Evolutionary conservation across 2,113 vertebrate species (phyloP).

Genomic region (Psettodes erumei): DNA sequence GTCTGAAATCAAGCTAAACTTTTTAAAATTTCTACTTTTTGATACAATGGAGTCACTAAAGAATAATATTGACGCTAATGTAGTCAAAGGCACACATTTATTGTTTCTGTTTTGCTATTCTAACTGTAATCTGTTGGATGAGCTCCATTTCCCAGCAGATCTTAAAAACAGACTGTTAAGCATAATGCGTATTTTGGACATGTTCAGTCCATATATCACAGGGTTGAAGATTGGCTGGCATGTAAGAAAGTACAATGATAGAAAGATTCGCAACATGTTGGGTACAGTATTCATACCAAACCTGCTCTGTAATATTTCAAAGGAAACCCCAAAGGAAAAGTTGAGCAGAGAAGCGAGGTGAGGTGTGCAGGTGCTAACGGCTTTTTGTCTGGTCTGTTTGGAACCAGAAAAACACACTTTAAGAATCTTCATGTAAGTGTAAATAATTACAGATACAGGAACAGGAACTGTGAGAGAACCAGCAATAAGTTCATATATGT

Average conservation of each 20-base stretch:
- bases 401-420: conserved; percentile 27
- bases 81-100: not conserved
- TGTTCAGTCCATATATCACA: conserved; percentile 29
- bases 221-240: conserved; percentile 34
- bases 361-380: conserved; percentile 38
- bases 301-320: conserved; percentile 22
- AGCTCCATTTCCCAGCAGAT: not conserved
- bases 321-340: not conserved
- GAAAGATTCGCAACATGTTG: not conserved
- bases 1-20: no score
- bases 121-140: not conserved
- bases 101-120: not conserved
- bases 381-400: conserved; percentile 21
- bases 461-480: not conserved
- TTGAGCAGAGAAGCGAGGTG: conserved; percentile 33
- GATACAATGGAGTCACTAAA: no score
- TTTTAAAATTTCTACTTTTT: no score
- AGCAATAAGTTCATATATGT: conserved; percentile 45
- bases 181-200: conserved; percentile 17
- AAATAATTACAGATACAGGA: conserved; percentile 32
- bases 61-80: not conserved
- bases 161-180: conserved; percentile 4
- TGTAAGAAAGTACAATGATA: conserved; percentile 7
- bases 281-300: conserved; percentile 16
- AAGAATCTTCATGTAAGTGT: conserved; percentile 22